Conservation (phyloP, 2,113 vertebrate species). For the Anhinga anhinga region DNA sequence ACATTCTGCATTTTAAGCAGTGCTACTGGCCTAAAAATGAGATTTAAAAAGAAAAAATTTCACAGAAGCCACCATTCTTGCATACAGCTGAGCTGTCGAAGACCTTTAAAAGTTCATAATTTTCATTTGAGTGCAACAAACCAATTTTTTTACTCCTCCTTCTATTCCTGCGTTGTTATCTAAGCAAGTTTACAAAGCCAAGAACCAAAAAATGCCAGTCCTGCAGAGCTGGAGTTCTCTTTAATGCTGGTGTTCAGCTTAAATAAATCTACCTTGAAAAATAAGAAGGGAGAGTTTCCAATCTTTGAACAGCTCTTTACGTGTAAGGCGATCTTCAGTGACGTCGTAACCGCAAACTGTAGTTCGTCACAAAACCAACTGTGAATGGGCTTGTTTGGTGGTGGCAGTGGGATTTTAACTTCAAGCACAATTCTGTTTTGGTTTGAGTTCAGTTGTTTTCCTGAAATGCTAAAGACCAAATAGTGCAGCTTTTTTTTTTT, state of each 20-base stretch:
- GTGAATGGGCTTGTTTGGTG: neutral
- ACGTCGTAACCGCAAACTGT: neutral
- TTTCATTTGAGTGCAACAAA: slow-evolving; percentile 7
- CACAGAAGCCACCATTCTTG: slow-evolving; percentile 32
- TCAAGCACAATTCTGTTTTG: neutral
- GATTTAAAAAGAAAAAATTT: neutral
- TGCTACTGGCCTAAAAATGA: slow-evolving; percentile 34
- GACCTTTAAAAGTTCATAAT: neutral
- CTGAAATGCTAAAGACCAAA: slow-evolving; percentile 40
- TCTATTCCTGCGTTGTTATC: neutral
- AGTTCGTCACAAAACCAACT: neutral
- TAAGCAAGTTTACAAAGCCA: slow-evolving; percentile 49
- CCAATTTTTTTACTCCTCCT: neutral
- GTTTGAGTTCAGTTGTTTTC: neutral
- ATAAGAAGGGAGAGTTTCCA: slow-evolving; percentile 7
- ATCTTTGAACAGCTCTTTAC: neutral
- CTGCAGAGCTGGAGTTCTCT: slow-evolving; percentile 24
- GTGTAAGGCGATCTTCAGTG: neutral
- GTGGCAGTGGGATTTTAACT: neutral
- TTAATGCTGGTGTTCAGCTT: slow-evolving; percentile 23
- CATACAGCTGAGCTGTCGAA: slow-evolving; percentile 10
- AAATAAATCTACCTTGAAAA: slow-evolving; percentile 34
- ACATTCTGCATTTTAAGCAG: slow-evolving; percentile 69
- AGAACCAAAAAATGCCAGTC: slow-evolving; percentile 49
- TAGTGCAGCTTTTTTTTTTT: neutral